Evolutionary conservation across 2,113 vertebrate genomes (phyloP), one percentile per base, ranked within the genome.

Genomic region (Embiotoca jacksoni): DNA sequence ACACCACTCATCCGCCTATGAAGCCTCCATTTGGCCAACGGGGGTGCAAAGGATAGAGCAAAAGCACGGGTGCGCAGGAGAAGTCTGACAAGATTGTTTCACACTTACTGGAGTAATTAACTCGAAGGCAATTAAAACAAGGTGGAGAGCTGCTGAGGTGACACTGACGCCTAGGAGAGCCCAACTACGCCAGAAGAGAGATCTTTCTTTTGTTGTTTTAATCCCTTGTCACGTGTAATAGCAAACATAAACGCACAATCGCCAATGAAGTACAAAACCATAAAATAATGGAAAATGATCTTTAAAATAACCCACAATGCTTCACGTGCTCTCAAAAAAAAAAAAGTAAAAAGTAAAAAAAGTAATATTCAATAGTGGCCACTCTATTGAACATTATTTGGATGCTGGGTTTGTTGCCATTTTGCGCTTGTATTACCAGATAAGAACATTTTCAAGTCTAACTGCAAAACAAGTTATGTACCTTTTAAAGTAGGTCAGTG

Each of bases 101-200:
- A 93, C 92, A 94, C 91, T 90, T 92, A 73, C 90, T 84, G 85
- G 87, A 90, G 91, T 94, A 93, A 94, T 93, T 93, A 94, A 93
- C 93, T 93, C 64, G 2, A 85, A 92, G 85, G 92, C 92, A 93
- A 94, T 94, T 93, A 92, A 92, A 92, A 92, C 85, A 87, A 93
- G 93, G 93, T 92, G 91, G 83, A 90, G 87, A 89, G 87, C 81
- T 78, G 89, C 88, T 75, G 90, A 89, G 87, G 91, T 90, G 91
- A 90, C 87, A 90, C 65, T 69, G 87, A 89, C 76, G 67, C 85
- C 84, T 82, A 72, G 70, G 81, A 91, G 72, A 91, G 69, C 81
- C 69, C 78, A 52, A 65, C 85, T 37, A 81, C 46, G 81, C 83
- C 80, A 76, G 76, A 65, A 76, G 76, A 82, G 70, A 81, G 72